Conservation (phyloP, 2,888 invertebrate species). For the Anorthoa munda region DNA sequence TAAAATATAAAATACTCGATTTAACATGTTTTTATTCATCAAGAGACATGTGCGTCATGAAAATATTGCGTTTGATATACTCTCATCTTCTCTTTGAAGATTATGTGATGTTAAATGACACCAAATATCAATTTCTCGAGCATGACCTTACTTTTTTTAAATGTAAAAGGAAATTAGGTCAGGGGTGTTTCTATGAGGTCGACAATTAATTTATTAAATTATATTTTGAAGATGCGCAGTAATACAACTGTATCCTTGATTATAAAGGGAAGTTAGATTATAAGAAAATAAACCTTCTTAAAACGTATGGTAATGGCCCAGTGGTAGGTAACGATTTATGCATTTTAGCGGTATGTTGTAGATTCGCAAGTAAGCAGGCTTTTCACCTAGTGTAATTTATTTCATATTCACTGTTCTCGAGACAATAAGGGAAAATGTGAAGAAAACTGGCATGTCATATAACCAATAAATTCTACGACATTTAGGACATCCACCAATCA, state of each 20-base stretch:
- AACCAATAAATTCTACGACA: too few species aligned
- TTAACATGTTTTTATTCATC: conserved; percentile 12
- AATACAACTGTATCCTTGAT: neutral
- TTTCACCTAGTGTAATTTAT: too few species aligned
- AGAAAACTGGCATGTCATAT: too few species aligned
- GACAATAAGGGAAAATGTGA: too few species aligned
- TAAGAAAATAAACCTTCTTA: too few species aligned
- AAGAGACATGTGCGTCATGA: conserved; percentile 9
- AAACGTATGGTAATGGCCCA: too few species aligned
- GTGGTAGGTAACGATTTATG: too few species aligned
- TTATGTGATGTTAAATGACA: neutral
- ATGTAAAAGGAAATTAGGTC: neutral
- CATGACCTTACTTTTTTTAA: neutral
- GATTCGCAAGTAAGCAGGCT: too few species aligned
- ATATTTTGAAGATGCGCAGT: neutral
- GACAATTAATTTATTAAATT: neutral
- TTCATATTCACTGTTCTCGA: too few species aligned
- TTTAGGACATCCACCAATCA: too few species aligned
- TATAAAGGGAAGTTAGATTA: neutral
- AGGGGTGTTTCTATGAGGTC: neutral
- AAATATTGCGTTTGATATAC: conserved; percentile 6
- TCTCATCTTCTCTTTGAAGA: conserved; percentile 1
- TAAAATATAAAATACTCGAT: conserved; percentile 1
- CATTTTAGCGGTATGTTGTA: too few species aligned
- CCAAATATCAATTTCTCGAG: neutral